phyloP scores from a whole-genome alignment of 2,797 vertebrate species.

The Knipowitschia caucasica region DNA sequence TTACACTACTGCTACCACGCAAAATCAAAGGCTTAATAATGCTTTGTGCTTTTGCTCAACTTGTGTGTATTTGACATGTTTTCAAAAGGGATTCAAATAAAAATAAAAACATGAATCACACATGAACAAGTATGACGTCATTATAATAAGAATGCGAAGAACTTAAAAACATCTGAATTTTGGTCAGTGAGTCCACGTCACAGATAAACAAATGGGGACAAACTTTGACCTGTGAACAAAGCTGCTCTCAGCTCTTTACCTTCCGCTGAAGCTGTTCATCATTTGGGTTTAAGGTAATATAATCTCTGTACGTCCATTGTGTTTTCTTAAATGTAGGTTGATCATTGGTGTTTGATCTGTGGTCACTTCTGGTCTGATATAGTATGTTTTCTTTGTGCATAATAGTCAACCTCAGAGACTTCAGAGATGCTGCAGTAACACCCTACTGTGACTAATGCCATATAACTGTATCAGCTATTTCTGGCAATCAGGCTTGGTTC shows the following conservation, averaged over 20 bases:
- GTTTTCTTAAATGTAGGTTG: background rate
- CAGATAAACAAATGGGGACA: conserved; percentile 41
- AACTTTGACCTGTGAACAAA: conserved; percentile 54
- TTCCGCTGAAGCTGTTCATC: conserved; percentile 7
- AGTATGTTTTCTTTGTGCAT: conserved; percentile 5
- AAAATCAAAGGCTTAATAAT: too few species aligned
- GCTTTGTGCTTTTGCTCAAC: conserved; percentile 43
- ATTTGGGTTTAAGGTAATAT: conserved; percentile 22
- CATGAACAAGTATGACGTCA: too few species aligned
- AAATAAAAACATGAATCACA: conserved; percentile 66
- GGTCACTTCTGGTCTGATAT: conserved; percentile 23
- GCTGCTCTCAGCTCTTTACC: background rate
- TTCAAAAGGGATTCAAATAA: conserved; percentile 70
- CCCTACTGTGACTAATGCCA: conserved; percentile 49
- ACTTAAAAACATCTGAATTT: conserved; percentile 32
- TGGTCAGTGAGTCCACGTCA: conserved; percentile 26
- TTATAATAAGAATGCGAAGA: too few species aligned
- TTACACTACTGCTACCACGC: too few species aligned
- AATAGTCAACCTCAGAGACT: conserved; percentile 24
- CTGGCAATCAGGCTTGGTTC: conserved; percentile 31
- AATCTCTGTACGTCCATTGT: too few species aligned
- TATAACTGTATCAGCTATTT: conserved; percentile 54
- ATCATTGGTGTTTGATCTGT: conserved; percentile 21
- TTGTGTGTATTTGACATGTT: conserved; percentile 64
- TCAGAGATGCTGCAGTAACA: conserved; percentile 31